These are phyloP conservation scores for Xylophagus ater DNA, from an alignment of 2,888 invertebrate species.

Conservation along the genomic window DNA sequence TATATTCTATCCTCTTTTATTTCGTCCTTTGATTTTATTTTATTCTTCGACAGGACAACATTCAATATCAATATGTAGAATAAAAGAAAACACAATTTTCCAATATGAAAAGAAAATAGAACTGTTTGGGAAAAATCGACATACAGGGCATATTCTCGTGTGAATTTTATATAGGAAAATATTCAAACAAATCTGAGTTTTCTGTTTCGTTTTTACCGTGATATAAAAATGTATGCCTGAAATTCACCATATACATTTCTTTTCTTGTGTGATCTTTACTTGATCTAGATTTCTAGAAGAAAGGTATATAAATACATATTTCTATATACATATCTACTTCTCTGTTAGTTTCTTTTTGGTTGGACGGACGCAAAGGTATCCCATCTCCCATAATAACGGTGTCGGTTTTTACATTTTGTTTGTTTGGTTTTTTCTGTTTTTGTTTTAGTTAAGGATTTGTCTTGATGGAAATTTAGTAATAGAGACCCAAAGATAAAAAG, in stretches of 20 bases:
- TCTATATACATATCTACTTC: not conserved
- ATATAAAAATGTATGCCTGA: no score
- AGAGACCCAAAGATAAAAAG: conserved; percentile 2
- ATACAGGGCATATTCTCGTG: no score
- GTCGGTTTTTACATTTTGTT: no score
- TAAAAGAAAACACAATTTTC: no score
- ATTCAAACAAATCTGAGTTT: no score
- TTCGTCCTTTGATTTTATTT: not conserved
- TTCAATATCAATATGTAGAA: not conserved
- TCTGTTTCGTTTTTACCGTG: no score
- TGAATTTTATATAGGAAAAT: no score
- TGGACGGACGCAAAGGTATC: not conserved
- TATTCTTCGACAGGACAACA: conserved; percentile 1
- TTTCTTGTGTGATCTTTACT: not conserved
- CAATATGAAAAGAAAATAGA: no score
- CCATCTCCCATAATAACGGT: no score
- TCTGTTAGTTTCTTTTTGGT: not conserved
- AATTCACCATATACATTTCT: not conserved
- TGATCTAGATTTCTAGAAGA: not conserved
- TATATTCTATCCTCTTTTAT: not conserved
- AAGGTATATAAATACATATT: not conserved
- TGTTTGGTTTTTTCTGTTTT: no score
- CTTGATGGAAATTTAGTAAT: conserved; percentile 15
- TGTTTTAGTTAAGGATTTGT: conserved; percentile 8
- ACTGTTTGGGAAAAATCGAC: no score